Evolutionary conservation across 2,113 vertebrate genomes (phyloP), one percentile per base, ranked within the genome.

Genomic region (Prionailurus bengalensis): DNA sequence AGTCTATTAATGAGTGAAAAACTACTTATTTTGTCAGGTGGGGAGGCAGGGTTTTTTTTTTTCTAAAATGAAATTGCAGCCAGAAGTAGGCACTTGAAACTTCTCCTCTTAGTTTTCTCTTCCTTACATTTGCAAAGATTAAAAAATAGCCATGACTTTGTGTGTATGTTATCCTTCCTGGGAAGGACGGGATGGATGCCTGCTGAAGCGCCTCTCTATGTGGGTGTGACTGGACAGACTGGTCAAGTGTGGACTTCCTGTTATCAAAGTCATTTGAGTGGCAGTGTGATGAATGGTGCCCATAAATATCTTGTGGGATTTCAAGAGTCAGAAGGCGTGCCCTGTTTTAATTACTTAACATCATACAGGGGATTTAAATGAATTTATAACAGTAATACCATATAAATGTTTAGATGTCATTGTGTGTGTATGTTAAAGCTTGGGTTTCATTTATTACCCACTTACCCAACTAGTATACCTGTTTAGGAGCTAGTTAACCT

Each of bases 171-270:
- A 45, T 68, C 51, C 14, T 89, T 90, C 76, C 45, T 53, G 21
- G 91, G 42, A 84, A 94, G 91, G 82, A 70, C 0, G 0, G 55
- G 36, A 7, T 29, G 29, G 36, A 7, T 29, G 29, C 80, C 48
- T 48, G 27, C 21, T 7, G 9, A 61, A 42, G 61, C 0, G 0
- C 23, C 55, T 70, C 0, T 19, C 33, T 66, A 55, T 0, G 0
- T 71, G 70, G 55, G 51, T 63, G 29, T 81, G 13, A 55, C 70
- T 88, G 33, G 16, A 36, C 10, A 63, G 78, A 82, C 25, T 15
- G 48, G 36, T 53, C 48, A 65, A 7, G 68, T 55, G 85, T 76
- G 86, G n/a, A 25, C 79, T 65, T 55, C 10, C 9, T 19, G 3
- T 66, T 86, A 39, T 36, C 55, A 76, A 61, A 95, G 70, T 4